These are phyloP conservation scores for Hemaris fuciformis DNA, from an alignment of 2,888 invertebrate species.

Conservation along the genomic window DNA sequence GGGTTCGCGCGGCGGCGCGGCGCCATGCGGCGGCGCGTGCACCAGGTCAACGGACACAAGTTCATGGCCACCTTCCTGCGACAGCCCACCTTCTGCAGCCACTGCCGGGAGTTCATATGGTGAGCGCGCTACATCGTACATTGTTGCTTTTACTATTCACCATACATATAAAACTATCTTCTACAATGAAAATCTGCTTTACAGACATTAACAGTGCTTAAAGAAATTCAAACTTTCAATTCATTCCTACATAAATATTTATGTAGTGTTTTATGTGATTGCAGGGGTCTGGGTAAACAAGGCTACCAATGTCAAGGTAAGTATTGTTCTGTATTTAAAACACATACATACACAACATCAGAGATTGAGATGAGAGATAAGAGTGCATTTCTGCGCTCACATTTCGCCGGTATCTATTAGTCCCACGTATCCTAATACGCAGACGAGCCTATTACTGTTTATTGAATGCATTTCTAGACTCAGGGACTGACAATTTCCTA, in stretches of 20 bases:
- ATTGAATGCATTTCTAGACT: too few relatives aligned
- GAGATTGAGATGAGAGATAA: too few relatives aligned
- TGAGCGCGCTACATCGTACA: conserved; percentile 69
- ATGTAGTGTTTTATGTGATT: conserved; percentile 59
- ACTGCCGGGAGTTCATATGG: conserved; percentile 99
- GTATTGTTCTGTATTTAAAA: conserved; percentile 17
- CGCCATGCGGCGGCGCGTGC: conserved; percentile 98
- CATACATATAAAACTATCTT: neutral
- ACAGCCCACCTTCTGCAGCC: conserved; percentile 99
- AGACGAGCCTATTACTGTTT: too few relatives aligned
- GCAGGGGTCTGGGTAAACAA: conserved; percentile 97
- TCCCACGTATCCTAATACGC: too few relatives aligned
- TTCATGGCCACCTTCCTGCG: conserved; percentile 99
- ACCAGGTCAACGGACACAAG: conserved; percentile 99
- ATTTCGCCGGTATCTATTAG: too few relatives aligned
- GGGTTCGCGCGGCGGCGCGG: conserved; percentile 98
- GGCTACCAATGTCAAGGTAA: conserved; percentile 99
- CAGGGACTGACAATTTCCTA: too few relatives aligned
- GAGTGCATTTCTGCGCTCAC: too few relatives aligned
- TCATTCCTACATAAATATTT: neutral
- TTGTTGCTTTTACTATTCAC: neutral
- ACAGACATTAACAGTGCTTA: too few relatives aligned
- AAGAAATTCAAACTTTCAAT: neutral
- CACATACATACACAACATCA: too few relatives aligned
- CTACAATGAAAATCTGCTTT: too few relatives aligned